Evolutionary conservation across 2,113 vertebrate species (phyloP).

Genomic region (Seriola rivoliana): DNA sequence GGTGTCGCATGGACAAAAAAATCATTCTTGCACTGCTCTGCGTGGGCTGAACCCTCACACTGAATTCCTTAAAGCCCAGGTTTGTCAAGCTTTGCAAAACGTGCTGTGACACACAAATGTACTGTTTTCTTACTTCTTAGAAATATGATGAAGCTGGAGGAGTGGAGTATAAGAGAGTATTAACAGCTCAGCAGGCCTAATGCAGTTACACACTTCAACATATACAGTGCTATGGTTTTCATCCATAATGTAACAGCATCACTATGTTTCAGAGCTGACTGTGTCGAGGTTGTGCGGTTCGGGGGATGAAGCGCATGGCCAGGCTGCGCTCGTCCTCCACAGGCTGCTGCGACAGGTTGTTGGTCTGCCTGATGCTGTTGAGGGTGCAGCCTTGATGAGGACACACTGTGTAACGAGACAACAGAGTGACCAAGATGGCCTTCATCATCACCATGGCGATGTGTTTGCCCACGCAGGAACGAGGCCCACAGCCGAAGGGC

Average conservation of each 20-base stretch:
- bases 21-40: too few species aligned
- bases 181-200: background rate
- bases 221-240: background rate
- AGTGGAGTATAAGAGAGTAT: background rate
- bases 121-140: background rate
- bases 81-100: background rate
- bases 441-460: conserved; percentile 99
- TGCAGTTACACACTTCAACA: background rate
- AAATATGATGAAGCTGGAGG: background rate
- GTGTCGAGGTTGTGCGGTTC: conserved; percentile 36
- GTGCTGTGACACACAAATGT: background rate
- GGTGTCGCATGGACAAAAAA: too few species aligned
- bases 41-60: background rate
- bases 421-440: conserved; percentile 90
- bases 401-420: conserved; percentile 88
- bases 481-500: conserved; percentile 94
- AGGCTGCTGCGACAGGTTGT: conserved; percentile 91
- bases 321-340: conserved; percentile 85
- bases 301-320: conserved; percentile 90
- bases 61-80: background rate
- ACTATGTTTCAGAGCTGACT: conserved; percentile 6
- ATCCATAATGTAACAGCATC: background rate
- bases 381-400: conserved; percentile 86
- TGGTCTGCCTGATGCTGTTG: conserved; percentile 88
- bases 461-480: conserved; percentile 94